Evolutionary conservation across 2,888 invertebrate genomes (phyloP), one percentile per base, ranked within the genome.

Genomic region (Drosophila crucigera): DNA sequence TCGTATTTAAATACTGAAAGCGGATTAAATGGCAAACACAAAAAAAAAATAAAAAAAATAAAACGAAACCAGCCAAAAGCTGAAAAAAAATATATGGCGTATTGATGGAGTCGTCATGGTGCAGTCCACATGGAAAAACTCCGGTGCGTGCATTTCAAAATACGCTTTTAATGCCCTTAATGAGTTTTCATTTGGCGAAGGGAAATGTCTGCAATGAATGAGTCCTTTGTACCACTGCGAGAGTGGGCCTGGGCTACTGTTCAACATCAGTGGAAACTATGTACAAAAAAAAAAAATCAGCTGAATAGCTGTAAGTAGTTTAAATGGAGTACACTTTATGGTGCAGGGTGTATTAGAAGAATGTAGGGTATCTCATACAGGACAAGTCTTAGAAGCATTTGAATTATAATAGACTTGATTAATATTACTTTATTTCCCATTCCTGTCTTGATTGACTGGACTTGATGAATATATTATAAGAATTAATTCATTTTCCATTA

Each of bases 1-100:
- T 80, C 78, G 89, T 76, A 91, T 89, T 89, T 91, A 91, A 91
- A 88, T 89, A 88, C 91, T 79, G 79, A 84, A 91, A 91, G 88
- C 89, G 90, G 90, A 90, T 91, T 91, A 91, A 84, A 70, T 70
- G 70, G 71, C 76, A 70, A 41, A 2, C 25, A 28, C 2, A 41
- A 54, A 41, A 73, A 54, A 52, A 52, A 50, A 67, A 37, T 2
- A 25, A 25, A 39, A 50, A 47, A 76, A 61, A 39, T 41, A 31
- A 69, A 41, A 28, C 47, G 25, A 80, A 63, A 67, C 52, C 69
- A 68, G 56, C 47, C 60, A 80, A 83, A 73, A 79, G 73, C 86
- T 81, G 50, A 64, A 73, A 81, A 78, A 78, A 75, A 73, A 60
- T 58, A 33, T 54, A 83, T 61, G 78, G 71, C 74, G 76, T 77